A percentile compares a stretch with the other conserved stretches of the same genome.
These are phyloP conservation scores for Bufotes viridis DNA, from an alignment of 2,797 vertebrate genomes.

Conservation along the genomic window DNA sequence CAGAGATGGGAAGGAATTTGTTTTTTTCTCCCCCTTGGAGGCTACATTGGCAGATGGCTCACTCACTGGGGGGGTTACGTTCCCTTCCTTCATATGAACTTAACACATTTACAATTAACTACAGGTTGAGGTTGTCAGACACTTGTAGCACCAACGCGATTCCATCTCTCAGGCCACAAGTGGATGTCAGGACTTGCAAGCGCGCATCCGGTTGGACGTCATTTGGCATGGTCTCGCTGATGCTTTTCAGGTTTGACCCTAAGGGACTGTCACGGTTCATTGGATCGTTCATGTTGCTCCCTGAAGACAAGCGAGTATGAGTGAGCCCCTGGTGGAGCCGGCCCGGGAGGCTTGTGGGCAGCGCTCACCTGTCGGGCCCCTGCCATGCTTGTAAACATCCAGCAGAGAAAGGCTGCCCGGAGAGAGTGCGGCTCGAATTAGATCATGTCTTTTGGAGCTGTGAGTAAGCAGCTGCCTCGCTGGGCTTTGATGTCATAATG, in stretches of 20 bases:
- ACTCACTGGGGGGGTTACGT: not conserved
- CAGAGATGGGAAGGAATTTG: not conserved
- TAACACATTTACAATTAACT: not conserved
- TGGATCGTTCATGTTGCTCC: not conserved
- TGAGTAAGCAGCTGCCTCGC: constrained; percentile 36
- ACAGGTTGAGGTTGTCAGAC: not conserved
- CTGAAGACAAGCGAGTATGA: not conserved
- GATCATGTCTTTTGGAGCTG: constrained; percentile 32
- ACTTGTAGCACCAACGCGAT: not conserved
- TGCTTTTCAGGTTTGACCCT: not conserved
- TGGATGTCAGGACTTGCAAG: not conserved
- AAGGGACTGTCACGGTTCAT: not conserved
- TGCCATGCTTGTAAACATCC: constrained; percentile 18
- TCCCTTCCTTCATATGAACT: not conserved
- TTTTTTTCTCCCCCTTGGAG: not conserved
- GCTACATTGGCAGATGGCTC: not conserved
- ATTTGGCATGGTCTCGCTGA: too few relatives aligned
- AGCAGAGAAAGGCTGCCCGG: constrained; percentile 5
- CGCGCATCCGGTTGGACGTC: not conserved
- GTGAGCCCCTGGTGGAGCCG: too few relatives aligned
- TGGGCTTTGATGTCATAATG: constrained; percentile 31
- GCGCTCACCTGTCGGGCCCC: constrained; percentile 53
- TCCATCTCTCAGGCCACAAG: not conserved
- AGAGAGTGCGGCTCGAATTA: not conserved
- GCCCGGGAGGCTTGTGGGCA: not conserved